Base-by-base conservation (phyloP, 53 echinoderm and acorn worm species). In the Pentamera pediparva region DNA sequence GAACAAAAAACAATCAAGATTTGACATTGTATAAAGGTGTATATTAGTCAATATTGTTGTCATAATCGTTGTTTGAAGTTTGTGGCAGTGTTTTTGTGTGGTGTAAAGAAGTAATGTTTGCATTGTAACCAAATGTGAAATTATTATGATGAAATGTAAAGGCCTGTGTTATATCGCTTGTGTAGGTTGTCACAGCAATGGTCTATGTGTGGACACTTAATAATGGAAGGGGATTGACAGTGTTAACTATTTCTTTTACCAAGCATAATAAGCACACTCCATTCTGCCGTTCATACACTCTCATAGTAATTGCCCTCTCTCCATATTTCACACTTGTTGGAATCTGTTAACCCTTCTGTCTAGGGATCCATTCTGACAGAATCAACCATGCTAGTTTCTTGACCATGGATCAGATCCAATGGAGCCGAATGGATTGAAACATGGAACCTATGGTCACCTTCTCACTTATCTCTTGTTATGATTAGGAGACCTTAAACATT, bases 131-230 rank as follows among this genome's bases (percentile, higher is more conserved):
- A 40, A 27, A 27, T 30, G 67, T 67, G 67, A 43, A 43, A 43
- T 67, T 26, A 67, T 67, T 67, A 67, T 67, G 67, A 67, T 30
- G 67, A 67, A 67, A 67, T 67, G 67, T 67, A 67, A 67, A 67
- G 67, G 67, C 67, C 67, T 67, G 67, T 67, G 67, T 41, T 67
- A 67, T 67, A 67, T 67, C 67, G 67, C 67, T 67, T 18, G 39
- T 67, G 67, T 67, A 67, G 67, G 67, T 67, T 67, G 67, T 67
- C 67, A 67, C 67, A 41, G 67, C 67, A 67, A 67, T 67, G 67
- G 67, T 67, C 67, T 67, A 67, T 67, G 67, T 67, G 67, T 67
- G 67, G 67, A 40, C 67, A 67, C 67, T 67, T 22, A 39, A 41
- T 32, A 32, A 27, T 18, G 39, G 39, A 45, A 61, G 19, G 30